These are phyloP conservation scores for Himalopsyche anomala DNA, from an alignment of 2,888 invertebrate genomes.

Conservation along the genomic window DNA sequence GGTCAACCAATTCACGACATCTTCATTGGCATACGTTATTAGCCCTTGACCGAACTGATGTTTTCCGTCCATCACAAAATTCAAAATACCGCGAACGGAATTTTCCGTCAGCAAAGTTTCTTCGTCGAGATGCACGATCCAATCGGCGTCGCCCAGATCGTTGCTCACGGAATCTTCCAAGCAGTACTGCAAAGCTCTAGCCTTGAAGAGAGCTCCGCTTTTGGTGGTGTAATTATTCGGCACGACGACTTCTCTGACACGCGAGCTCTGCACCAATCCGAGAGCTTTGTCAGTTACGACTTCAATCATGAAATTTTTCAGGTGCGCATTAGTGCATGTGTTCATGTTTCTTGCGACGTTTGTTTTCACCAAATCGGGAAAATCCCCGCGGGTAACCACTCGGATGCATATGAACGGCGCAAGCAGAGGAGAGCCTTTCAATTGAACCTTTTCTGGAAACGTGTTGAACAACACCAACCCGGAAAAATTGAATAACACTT, in stretches of 20 bases:
- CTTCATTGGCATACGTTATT: conserved; percentile 97
- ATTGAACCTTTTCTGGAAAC: conserved; percentile 92
- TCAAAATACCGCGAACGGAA: conserved; percentile 91
- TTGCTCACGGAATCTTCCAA: conserved; percentile 92
- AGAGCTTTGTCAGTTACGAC: conserved; percentile 95
- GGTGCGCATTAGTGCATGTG: conserved; percentile 90
- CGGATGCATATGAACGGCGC: conserved; percentile 97
- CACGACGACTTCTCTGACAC: conserved; percentile 92
- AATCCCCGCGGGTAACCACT: conserved; percentile 96
- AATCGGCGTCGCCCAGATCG: conserved; percentile 89
- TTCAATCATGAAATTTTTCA: conserved; percentile 97
- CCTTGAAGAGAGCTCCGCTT: conserved; percentile 95
- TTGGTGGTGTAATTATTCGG: conserved; percentile 91
- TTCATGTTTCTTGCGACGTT: conserved; percentile 93
- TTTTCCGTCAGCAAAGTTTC: conserved; percentile 96
- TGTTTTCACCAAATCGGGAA: conserved; percentile 90
- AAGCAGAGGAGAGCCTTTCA: conserved; percentile 92
- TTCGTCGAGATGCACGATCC: conserved; percentile 98
- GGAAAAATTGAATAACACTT: conserved; percentile 91
- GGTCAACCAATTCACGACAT: conserved; percentile 97
- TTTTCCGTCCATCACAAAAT: conserved; percentile 95
- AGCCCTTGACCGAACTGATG: conserved; percentile 97
- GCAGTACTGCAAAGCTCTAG: conserved; percentile 96
- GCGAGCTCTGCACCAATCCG: conserved; percentile 85
- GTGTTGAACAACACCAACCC: conserved; percentile 94